Evolutionary conservation across 2,888 invertebrate genomes (phyloP).

Genomic region (Troilus luridus): DNA sequence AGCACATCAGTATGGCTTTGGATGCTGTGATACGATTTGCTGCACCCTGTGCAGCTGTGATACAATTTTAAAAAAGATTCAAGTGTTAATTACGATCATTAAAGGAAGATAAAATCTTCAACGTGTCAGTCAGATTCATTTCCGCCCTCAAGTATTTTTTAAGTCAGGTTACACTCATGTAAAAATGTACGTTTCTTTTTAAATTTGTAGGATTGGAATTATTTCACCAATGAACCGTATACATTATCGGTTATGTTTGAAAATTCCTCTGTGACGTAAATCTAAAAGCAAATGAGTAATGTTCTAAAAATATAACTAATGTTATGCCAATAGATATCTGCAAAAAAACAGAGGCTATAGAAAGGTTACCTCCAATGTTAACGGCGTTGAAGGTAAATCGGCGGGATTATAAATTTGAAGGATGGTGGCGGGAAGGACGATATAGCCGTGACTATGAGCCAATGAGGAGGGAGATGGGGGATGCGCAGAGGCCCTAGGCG

Average conservation of each 20-base stretch:
- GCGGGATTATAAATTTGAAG: neutral
- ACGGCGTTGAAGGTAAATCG: neutral
- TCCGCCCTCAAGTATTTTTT: too few species aligned
- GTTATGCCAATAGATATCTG: neutral
- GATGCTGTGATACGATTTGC: too few species aligned
- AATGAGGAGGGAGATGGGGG: slow-evolving; percentile 56
- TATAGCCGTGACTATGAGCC: slow-evolving; percentile 14
- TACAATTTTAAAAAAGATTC: too few species aligned
- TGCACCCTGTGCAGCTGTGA: too few species aligned
- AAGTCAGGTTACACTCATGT: too few species aligned
- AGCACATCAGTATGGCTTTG: too few species aligned
- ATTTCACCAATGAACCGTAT: too few species aligned
- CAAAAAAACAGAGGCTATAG: neutral
- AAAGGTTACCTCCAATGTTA: neutral
- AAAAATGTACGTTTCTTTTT: too few species aligned
- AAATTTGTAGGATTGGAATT: too few species aligned
- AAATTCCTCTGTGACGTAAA: neutral
- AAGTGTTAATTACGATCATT: too few species aligned
- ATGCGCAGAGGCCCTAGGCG: slow-evolving; percentile 62
- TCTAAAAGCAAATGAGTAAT: neutral
- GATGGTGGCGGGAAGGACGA: neutral
- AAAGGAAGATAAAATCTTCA: too few species aligned
- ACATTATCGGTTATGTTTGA: neutral
- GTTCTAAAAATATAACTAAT: neutral
- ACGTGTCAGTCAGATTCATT: too few species aligned